Percentiles rank a stretch among this genome's conserved stretches.
phyloP scores from a whole-genome alignment of 37 sponge, comb jelly and placozoan genomes.

The Cladorhizidae sp. region DNA sequence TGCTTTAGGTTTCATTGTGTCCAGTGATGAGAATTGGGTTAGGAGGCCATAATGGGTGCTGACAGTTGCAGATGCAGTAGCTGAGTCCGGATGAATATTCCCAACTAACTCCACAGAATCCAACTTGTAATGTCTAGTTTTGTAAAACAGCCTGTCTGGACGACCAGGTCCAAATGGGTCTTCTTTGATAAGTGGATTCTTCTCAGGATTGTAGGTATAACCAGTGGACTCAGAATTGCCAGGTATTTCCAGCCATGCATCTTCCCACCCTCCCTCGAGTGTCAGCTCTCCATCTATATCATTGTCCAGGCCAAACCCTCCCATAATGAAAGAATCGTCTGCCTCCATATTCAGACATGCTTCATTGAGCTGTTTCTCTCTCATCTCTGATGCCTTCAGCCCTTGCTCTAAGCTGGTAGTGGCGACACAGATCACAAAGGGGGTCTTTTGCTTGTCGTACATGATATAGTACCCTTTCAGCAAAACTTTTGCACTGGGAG shows the following conservation, averaged over 20 bases:
- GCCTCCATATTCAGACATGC: constrained; percentile 30
- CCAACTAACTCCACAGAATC: constrained; percentile 73
- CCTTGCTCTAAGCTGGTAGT: constrained; percentile 53
- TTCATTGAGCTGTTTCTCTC: constrained; percentile 75
- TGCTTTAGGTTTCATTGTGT: neutral
- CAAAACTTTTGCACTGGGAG: constrained; percentile 16
- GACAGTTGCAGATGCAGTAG: neutral
- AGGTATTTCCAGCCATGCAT: constrained; percentile 53
- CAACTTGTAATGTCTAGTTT: constrained; percentile 51
- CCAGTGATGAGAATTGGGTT: constrained; percentile 34
- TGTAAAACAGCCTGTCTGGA: constrained; percentile 67
- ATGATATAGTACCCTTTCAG: constrained; percentile 60
- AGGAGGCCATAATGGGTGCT: constrained; percentile 72
- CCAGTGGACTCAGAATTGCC: constrained; percentile 42
- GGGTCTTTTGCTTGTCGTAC: constrained; percentile 69
- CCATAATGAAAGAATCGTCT: constrained; percentile 58
- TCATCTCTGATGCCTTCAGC: constrained; percentile 2
- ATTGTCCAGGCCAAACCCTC: constrained; percentile 45
- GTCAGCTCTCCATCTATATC: constrained; percentile 54
- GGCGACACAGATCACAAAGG: constrained; percentile 43
- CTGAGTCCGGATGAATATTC: neutral
- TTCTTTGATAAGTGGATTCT: constrained; percentile 65
- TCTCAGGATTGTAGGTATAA: constrained; percentile 46
- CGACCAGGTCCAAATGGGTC: constrained; percentile 23
- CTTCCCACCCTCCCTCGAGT: constrained; percentile 64